Evolutionary conservation across 1,140 invertebrate genomes (phyloP), one percentile per base, ranked within the genome.

Genomic region (Ips typographus): DNA sequence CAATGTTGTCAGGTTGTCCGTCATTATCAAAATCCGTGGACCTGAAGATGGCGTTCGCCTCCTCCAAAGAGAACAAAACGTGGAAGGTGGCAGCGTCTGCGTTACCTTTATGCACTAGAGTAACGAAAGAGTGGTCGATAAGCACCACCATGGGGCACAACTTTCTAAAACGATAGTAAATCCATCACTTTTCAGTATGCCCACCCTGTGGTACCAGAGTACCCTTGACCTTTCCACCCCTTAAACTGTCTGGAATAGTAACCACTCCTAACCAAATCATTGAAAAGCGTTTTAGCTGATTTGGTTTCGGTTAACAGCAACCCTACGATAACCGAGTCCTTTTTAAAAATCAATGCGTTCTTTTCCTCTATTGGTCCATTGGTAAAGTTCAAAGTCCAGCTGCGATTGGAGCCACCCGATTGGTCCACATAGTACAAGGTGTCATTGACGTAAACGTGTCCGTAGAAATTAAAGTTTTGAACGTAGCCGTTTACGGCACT

Each of bases 21-120:
- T 76, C 72, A 22, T 63, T 62, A 62, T 76, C 75, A 65, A 76
- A 76, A 68, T 76, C 75, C 1, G 74, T 72, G 8, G 59, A 61
- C 55, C 73, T 70, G 53, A 74, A 74, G 51, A 74, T 63, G n/a
- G 71, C 64, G 59, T 74, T 73, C 0, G 70, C 73, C 43, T 73
- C 71, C 47, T 74, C 69, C 8, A 74, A n/a, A 7, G 73, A 68
- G n/a, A 70, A 64, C 7, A 74, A 55, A 0, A 71, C 71, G 6
- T 73, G 67, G 4, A 42, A 65, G 4, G 70, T 61, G 1, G 71
- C 71, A 8, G 65, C 57, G 22, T 65, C 55, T 2, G 61, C 42
- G 49, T 74, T 63, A 4, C 42, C 36, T n/a, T 65, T 56, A 41
- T 72, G 69, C 6, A 74, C 56, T 40, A 51, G 1, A 1, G 36